These are phyloP conservation scores for Nasalis larvatus DNA, from an alignment of 2,113 vertebrate species.

Conservation along the genomic window DNA sequence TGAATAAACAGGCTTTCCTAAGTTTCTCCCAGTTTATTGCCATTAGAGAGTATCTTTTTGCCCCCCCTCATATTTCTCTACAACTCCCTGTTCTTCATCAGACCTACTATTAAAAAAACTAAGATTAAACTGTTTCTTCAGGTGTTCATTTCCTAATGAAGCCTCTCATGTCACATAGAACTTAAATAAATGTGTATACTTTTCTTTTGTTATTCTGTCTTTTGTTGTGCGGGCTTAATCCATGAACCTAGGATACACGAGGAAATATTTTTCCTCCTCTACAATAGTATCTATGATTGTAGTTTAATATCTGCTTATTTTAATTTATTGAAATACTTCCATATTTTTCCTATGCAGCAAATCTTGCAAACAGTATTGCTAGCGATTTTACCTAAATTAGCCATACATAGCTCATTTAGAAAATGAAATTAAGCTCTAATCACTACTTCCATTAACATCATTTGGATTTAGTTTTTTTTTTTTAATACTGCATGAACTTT, in stretches of 20 bases:
- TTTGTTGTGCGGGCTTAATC: not conserved
- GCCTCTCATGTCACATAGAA: not conserved
- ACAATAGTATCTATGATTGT: not conserved
- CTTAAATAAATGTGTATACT: not conserved
- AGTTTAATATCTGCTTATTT: not conserved
- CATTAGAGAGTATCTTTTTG: no score
- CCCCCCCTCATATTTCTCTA: no score
- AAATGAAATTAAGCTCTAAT: constrained; percentile 6
- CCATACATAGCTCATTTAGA: constrained; percentile 11
- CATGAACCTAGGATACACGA: not conserved
- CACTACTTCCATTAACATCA: not conserved
- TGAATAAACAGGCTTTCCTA: not conserved
- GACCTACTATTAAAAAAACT: not conserved
- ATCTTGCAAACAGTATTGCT: not conserved
- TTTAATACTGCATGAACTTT: not conserved
- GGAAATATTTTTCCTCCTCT: not conserved
- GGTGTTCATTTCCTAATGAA: not conserved
- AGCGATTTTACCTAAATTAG: not conserved
- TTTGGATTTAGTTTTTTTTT: not conserved
- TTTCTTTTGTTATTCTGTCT: not conserved
- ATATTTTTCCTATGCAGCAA: not conserved
- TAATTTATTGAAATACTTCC: not conserved
- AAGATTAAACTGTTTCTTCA: not conserved
- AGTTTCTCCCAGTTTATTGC: not conserved
- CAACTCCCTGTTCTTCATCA: not conserved